phyloP scores from a whole-genome alignment of 2,797 vertebrate genomes.

The Pipistrellus pygmaeus region DNA sequence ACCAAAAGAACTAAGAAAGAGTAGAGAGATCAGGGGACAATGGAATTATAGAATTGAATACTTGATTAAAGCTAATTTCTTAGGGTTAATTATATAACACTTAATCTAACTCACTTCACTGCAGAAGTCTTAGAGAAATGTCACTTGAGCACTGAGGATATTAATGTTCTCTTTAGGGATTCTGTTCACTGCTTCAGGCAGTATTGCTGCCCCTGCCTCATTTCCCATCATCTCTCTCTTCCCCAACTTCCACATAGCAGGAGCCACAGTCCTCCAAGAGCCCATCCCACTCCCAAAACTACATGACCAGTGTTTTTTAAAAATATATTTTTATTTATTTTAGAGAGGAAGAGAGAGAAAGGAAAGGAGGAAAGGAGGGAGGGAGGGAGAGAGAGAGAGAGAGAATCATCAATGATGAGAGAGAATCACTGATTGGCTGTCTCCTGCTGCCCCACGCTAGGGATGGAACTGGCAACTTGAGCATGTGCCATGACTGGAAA shows the following conservation, averaged over 20 bases:
- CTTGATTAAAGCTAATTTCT: constrained; percentile 72
- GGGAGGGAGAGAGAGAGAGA: too few relatives aligned
- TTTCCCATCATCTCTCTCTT: background rate
- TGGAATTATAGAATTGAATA: constrained; percentile 57
- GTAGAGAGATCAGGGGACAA: constrained; percentile 48
- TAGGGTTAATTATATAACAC: constrained; percentile 63
- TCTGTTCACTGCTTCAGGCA: background rate
- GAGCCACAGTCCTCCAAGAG: background rate
- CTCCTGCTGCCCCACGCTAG: too few relatives aligned
- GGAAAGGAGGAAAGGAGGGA: too few relatives aligned
- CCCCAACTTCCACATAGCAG: background rate
- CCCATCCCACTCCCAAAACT: background rate
- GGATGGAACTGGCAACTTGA: too few relatives aligned
- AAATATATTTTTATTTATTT: too few relatives aligned
- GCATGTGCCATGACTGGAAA: too few relatives aligned
- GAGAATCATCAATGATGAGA: too few relatives aligned
- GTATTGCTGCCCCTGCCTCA: background rate
- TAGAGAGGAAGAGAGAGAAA: too few relatives aligned
- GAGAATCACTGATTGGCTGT: too few relatives aligned
- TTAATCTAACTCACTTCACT: constrained; percentile 58
- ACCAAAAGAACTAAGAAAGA: constrained; percentile 58
- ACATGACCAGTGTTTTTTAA: background rate
- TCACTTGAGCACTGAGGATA: background rate
- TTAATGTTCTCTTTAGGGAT: background rate
- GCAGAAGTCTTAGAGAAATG: constrained; percentile 39